Evolutionary conservation across 1,140 invertebrate genomes (phyloP).

Genomic region (Drosophila serrata): DNA sequence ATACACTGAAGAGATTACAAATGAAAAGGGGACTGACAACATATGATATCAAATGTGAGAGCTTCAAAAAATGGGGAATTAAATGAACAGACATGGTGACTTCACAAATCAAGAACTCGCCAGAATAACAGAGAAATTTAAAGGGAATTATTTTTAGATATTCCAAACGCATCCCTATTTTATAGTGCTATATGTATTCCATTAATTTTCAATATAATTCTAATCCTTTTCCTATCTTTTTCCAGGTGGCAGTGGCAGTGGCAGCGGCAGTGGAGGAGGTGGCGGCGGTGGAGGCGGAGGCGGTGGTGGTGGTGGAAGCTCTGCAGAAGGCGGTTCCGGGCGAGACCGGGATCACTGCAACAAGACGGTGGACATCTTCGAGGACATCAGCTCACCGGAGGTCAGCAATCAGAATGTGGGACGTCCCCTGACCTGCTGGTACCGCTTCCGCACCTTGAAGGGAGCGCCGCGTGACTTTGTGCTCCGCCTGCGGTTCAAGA

Average conservation of each 20-base stretch:
- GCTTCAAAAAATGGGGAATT: neutral
- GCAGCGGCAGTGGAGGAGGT: constrained; percentile 37
- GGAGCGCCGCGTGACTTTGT: constrained; percentile 95
- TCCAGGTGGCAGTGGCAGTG: constrained; percentile 74
- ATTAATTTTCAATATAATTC: neutral
- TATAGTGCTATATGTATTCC: too few species aligned
- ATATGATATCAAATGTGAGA: constrained; percentile 4
- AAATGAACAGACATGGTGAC: neutral
- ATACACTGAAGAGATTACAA: neutral
- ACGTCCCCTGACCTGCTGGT: constrained; percentile 94
- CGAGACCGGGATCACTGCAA: constrained; percentile 91
- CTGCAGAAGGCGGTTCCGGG: constrained; percentile 70
- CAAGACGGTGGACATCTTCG: constrained; percentile 96
- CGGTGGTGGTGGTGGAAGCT: constrained; percentile 52
- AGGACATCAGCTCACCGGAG: constrained; percentile 94
- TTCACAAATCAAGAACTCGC: neutral
- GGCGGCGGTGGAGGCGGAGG: constrained; percentile 50
- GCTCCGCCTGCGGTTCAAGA: constrained; percentile 94
- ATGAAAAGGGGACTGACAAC: constrained; percentile 14
- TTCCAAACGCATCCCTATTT: too few species aligned
- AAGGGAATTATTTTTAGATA: too few species aligned
- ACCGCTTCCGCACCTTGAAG: constrained; percentile 93
- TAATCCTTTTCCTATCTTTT: neutral
- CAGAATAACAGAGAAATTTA: too few species aligned
- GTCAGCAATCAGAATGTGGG: constrained; percentile 93